Conservation (phyloP, 2,797 vertebrate genomes). For the Pipistrellus pipistrellus region DNA sequence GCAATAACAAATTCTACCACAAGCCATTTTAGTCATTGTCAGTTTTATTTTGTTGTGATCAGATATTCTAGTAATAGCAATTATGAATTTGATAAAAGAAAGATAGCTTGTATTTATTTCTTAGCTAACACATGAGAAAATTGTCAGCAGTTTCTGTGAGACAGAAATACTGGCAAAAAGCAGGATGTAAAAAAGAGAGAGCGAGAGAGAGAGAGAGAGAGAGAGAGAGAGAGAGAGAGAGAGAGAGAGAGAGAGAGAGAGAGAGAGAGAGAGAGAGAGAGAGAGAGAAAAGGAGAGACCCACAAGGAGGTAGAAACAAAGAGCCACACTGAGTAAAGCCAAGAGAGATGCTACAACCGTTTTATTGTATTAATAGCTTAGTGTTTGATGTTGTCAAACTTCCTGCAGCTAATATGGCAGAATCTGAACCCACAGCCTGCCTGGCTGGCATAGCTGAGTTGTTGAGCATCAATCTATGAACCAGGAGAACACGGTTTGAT, state of each 20-base stretch:
- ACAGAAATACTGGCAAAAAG: slow-evolving; percentile 33
- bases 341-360: neutral
- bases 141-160: slow-evolving; percentile 54
- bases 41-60: slow-evolving; percentile 66
- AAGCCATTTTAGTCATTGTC: slow-evolving; percentile 24
- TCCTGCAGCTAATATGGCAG: neutral
- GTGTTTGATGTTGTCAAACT: neutral
- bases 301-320: slow-evolving; percentile 3
- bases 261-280: neutral
- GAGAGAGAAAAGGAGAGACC: neutral
- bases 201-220: neutral
- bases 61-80: slow-evolving; percentile 54
- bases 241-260: neutral
- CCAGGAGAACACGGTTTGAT: no score
- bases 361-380: neutral
- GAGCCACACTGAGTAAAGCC: neutral
- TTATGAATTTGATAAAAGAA: slow-evolving; percentile 68
- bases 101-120: slow-evolving; percentile 64
- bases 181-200: neutral
- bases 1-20: slow-evolving; percentile 55
- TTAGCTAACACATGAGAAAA: slow-evolving; percentile 54
- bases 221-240: no score
- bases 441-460: no score
- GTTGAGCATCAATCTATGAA: no score
- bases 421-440: neutral